Evolutionary conservation across 2,113 vertebrate genomes (phyloP).

Genomic region (Geococcyx californianus): DNA sequence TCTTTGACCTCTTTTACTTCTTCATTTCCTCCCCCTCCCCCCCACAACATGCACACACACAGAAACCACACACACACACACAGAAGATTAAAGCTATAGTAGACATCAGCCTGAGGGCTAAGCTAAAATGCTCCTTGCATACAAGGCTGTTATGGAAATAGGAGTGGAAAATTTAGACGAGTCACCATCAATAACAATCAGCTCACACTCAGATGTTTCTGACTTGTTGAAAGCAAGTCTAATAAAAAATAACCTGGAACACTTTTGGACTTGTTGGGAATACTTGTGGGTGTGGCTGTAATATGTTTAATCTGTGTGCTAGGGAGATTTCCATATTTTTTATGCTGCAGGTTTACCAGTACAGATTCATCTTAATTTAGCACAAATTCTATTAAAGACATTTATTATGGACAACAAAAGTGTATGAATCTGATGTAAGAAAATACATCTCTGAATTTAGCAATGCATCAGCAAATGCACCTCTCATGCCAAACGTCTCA

Average conservation of each 20-base stretch:
- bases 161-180: background rate
- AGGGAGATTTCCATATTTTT: background rate
- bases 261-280: constrained; percentile 47
- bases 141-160: background rate
- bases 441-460: background rate
- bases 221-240: constrained; percentile 29
- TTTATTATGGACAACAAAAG: background rate
- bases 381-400: background rate
- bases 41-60: background rate
- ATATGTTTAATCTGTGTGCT: background rate
- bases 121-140: background rate
- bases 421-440: background rate
- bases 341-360: background rate
- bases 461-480: background rate
- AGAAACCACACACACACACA: background rate
- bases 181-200: background rate
- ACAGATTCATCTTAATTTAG: background rate
- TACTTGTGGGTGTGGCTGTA: constrained; percentile 38
- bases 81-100: background rate
- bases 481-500: background rate
- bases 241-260: constrained; percentile 44
- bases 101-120: background rate
- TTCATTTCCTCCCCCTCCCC: fast-evolving
- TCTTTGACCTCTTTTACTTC: background rate
- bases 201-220: background rate